phyloP scores from a whole-genome alignment of 2,888 invertebrate species.

The Caenorhabditis macrosperma region DNA sequence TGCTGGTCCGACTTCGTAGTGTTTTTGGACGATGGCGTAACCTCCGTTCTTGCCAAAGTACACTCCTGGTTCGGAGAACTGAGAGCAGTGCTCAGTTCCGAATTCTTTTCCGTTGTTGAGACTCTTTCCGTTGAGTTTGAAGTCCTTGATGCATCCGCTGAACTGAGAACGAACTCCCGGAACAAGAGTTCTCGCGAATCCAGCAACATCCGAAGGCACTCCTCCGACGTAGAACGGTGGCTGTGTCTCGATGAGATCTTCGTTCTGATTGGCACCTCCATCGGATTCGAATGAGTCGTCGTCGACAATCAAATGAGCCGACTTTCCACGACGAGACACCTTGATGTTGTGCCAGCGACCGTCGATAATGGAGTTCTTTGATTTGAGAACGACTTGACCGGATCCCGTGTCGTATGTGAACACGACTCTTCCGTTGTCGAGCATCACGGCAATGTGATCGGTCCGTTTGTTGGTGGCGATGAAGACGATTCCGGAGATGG shows the following conservation, averaged over 20 bases:
- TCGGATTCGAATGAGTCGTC: constrained; percentile 73
- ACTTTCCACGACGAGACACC: constrained; percentile 72
- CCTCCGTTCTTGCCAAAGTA: constrained; percentile 82
- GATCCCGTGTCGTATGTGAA: constrained; percentile 90
- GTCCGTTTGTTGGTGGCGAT: constrained; percentile 85
- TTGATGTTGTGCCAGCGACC: constrained; percentile 78
- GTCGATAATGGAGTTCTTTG: constrained; percentile 72
- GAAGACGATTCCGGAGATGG: constrained; percentile 88
- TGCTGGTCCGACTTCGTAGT: constrained; percentile 66
- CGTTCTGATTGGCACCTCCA: constrained; percentile 69
- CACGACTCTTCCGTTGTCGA: constrained; percentile 89
- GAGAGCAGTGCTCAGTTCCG: constrained; percentile 79
- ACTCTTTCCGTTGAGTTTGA: constrained; percentile 78
- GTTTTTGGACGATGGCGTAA: constrained; percentile 79
- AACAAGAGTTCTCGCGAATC: constrained; percentile 61
- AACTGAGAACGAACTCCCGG: constrained; percentile 78
- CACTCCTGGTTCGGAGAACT: constrained; percentile 80
- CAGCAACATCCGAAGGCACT: constrained; percentile 73
- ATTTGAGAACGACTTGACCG: constrained; percentile 80
- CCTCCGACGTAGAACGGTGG: constrained; percentile 81
- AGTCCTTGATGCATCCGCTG: constrained; percentile 81
- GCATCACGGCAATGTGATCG: constrained; percentile 91
- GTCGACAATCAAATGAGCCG: constrained; percentile 80
- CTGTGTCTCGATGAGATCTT: constrained; percentile 78
- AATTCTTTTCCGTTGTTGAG: constrained; percentile 68